phyloP scores from a whole-genome alignment of 2,888 invertebrate species.

The Drosophila quinaria region DNA sequence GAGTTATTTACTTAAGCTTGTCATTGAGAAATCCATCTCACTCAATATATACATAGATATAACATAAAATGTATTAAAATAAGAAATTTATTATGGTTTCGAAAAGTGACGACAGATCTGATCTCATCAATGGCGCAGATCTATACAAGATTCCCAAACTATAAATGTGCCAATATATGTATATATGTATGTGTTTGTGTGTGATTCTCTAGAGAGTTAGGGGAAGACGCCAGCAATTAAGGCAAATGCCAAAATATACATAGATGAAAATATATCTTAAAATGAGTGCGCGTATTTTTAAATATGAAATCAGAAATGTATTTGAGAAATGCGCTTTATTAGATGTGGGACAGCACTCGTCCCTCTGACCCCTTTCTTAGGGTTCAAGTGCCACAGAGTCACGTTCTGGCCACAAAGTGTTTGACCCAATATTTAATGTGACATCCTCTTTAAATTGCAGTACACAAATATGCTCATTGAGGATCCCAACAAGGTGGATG shows the following conservation, averaged over 20 bases:
- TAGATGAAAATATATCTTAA: slow-evolving; percentile 56
- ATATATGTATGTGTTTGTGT: slow-evolving; percentile 14
- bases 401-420: slow-evolving; percentile 57
- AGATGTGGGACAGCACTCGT: slow-evolving; percentile 21
- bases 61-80: slow-evolving; percentile 15
- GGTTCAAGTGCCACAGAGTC: slow-evolving; percentile 34
- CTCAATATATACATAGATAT: background rate
- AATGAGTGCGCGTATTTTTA: slow-evolving; percentile 65
- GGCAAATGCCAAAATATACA: slow-evolving; percentile 48
- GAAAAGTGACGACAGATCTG: slow-evolving; percentile 72
- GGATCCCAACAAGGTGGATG: slow-evolving; percentile 66
- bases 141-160: slow-evolving; percentile 41
- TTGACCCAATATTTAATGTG: slow-evolving; percentile 62
- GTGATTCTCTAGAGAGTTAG: slow-evolving; percentile 44
- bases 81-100: slow-evolving; percentile 21
- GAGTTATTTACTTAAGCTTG: slow-evolving; percentile 22
- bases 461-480: slow-evolving; percentile 78
- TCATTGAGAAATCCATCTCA: slow-evolving; percentile 20
- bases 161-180: slow-evolving; percentile 36
- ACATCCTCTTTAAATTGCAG: slow-evolving; percentile 61
- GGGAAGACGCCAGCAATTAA: slow-evolving; percentile 74
- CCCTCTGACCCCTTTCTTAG: slow-evolving; percentile 1
- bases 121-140: slow-evolving; percentile 76
- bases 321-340: slow-evolving; percentile 43
- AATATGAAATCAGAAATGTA: slow-evolving; percentile 64